Evolutionary conservation across 2,888 invertebrate species (phyloP).

Genomic region (Drosophila antonietae): DNA sequence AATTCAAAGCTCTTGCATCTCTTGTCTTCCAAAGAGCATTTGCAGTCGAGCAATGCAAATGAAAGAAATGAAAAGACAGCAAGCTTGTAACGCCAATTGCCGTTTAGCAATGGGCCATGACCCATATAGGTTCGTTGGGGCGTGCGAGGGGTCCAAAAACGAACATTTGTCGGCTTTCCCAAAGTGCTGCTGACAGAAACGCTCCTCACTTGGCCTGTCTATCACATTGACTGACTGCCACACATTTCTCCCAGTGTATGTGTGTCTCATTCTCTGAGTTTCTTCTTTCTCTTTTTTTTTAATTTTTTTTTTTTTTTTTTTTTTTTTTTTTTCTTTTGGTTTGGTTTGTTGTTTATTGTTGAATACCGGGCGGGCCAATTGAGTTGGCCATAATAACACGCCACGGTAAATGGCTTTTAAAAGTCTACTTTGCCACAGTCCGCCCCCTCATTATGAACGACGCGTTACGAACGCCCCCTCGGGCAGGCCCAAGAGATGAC

Average conservation of each 20-base stretch:
- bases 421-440: constrained; percentile 79
- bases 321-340: not conserved
- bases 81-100: constrained; percentile 40
- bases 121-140: constrained; percentile 64
- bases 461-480: constrained; percentile 75
- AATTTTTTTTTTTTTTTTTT: not conserved
- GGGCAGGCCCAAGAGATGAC: constrained; percentile 57
- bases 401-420: constrained; percentile 79
- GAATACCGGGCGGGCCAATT: constrained; percentile 69
- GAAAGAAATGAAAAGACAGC: constrained; percentile 3
- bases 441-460: constrained; percentile 82
- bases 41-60: constrained; percentile 10
- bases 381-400: constrained; percentile 77
- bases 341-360: constrained; percentile 41
- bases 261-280: constrained; percentile 45
- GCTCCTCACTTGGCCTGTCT: constrained; percentile 66
- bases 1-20: not conserved
- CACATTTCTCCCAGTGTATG: constrained; percentile 61
- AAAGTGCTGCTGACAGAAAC: constrained; percentile 50
- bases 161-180: constrained; percentile 68
- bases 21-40: not conserved
- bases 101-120: constrained; percentile 68
- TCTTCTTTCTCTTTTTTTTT: not conserved
- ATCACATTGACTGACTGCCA: constrained; percentile 81
- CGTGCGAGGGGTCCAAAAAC: constrained; percentile 16